Base-by-base conservation (phyloP, 2,113 vertebrate genomes). In the Prinia subflava region DNA sequence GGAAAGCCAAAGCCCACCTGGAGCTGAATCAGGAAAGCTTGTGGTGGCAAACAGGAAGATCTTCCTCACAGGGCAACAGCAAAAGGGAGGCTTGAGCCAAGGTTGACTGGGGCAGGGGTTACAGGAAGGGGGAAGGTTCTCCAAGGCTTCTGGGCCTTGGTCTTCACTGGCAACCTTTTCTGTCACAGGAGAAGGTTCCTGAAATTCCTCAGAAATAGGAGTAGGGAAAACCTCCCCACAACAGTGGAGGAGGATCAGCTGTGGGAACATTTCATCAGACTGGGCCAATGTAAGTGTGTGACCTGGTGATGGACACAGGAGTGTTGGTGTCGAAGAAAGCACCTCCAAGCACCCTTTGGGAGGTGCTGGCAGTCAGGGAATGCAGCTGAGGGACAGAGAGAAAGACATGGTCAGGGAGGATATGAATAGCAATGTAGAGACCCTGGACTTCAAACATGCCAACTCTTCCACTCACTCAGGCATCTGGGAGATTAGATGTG, bases 391-490 rank as follows among this genome's bases (percentile, higher is more conserved):
- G 49, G 2, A 44, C 42, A 17, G 28, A 68, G n/a, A n/a, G 31
- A 46, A 33, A 44, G 42, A n/a, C 31, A 13, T 25, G 31, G 22
- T 25, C 23, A 47, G 8, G 9, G 33, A 47, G 64, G 16, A 47
- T 47, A 19, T 1, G 0, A 47, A 24, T 14, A 27, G 5, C 42
- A 33, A 24, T 24, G 15, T 2, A 46, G n/a, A n/a, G n/a, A n/a
- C n/a, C n/a, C 64, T 14, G 44, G 33, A n/a, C 64, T 47, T 35
- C 64, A 67, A 67, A n/a, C 64, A 18, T 13, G 6, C 11, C 44
- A 27, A 7, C 33, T 25, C 30, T 44, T 64, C 41, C 28, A 31
- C 28, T 10, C 21, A 24, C 20, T 31, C 13, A 7, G 30, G 28
- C 24, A 19, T 35, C 8, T 47, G 33, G 44, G 8, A 47, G 11